Base-by-base conservation (phyloP, 2,113 vertebrate genomes). In the Poeciliopsis prolifica region DNA sequence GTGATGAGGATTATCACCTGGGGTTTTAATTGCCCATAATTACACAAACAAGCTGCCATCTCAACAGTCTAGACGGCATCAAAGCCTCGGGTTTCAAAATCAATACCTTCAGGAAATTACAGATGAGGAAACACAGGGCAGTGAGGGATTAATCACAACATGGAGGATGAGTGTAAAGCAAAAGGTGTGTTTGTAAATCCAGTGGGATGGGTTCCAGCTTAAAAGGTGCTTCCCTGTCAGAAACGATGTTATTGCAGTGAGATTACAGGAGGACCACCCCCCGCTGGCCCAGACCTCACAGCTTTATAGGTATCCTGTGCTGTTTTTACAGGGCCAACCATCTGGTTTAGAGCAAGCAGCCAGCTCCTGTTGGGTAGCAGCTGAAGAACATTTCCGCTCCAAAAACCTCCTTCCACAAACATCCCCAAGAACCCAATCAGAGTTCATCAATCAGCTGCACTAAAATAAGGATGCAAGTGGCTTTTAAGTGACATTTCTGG, bases 361-460 rank as follows among this genome's bases (percentile, higher is more conserved):
- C 73, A 60, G 80, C 86, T 87, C 65, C 85, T 89, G 83, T 79
- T 77, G 86, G 79, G 79, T 79, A 81, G 35, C 69, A 44, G 13
- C 69, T 66, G 75, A 84, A 79, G 12, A 62, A 30, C 76, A 64
- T 78, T 81, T 68, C 64, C 65, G 66, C 79, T 29, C 33, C 68
- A 73, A 77, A 77, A 31, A 30, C 15, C 0, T 37, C 0, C n/a
- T 74, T 63, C 35, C 10, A 29, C 65, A 79, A 61, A 7, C 11
- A 28, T 17, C 64, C 70, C 12, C 28, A 31, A 2, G 51, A 19
- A 15, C 4, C 37, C 58, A 22, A 54, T 31, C 51, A 13, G 40
- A 72, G 24, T 30, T 9, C 44, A 37, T 67, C 54, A 58, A 22
- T 71, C 42, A 44, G 37, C n/a, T 40, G 61, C 5, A 29, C 28